Conservation (phyloP, 2,888 invertebrate species). For the Drepana falcataria region DNA sequence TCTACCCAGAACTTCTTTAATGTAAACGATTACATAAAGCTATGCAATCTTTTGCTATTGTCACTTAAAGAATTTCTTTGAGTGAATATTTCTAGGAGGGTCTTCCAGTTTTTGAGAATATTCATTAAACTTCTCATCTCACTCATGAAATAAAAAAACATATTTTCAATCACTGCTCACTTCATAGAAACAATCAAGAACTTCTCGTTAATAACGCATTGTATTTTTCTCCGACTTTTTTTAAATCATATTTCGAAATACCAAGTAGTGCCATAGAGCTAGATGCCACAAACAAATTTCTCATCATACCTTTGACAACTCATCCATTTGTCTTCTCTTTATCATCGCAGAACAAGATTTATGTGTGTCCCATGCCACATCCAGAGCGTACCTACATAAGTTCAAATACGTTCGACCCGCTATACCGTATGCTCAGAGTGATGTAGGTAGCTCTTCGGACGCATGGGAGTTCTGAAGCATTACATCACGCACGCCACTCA, state of each 20-base stretch:
- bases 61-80: too few species aligned
- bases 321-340: background rate
- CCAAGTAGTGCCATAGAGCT: background rate
- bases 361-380: background rate
- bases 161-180: too few species aligned
- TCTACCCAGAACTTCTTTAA: too few species aligned
- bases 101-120: too few species aligned
- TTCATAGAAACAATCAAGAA: too few species aligned
- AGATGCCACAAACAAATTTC: background rate
- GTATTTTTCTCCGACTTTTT: too few species aligned
- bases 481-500: constrained; percentile 49
- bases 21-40: too few species aligned
- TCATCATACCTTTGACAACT: constrained; percentile 1
- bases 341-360: constrained; percentile 1
- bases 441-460: constrained; percentile 16
- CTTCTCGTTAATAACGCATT: too few species aligned
- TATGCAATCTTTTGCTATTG: too few species aligned
- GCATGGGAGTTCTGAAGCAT: constrained; percentile 34
- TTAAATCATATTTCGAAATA: background rate
- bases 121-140: too few species aligned
- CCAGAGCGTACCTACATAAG: constrained; percentile 1
- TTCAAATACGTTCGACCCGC: background rate
- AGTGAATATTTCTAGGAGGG: too few species aligned
- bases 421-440: background rate
- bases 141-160: too few species aligned